phyloP scores from a whole-genome alignment of 2,888 invertebrate species.

The Dasypolia templi region DNA sequence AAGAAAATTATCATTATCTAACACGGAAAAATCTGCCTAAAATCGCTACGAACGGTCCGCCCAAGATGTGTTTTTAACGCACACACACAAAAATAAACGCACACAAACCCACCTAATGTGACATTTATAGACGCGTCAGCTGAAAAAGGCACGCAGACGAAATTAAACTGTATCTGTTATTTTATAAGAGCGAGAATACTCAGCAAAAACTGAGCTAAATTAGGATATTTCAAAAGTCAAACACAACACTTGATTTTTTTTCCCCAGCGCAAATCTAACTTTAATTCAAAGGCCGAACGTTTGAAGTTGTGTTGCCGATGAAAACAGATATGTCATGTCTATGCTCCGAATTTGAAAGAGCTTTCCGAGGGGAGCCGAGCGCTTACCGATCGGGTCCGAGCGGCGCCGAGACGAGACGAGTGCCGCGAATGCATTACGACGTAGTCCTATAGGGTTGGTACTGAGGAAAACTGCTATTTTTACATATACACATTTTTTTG shows the following conservation, averaged over 20 bases:
- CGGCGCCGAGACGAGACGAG: slow-evolving; percentile 88
- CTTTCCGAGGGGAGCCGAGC: slow-evolving; percentile 86
- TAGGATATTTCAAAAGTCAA: slow-evolving; percentile 88
- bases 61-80: slow-evolving; percentile 86
- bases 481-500: slow-evolving; percentile 58
- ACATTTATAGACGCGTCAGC: slow-evolving; percentile 88
- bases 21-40: slow-evolving; percentile 81
- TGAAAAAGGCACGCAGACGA: slow-evolving; percentile 78
- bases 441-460: slow-evolving; percentile 83
- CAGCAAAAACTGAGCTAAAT: slow-evolving; percentile 76
- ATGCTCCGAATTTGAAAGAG: slow-evolving; percentile 87
- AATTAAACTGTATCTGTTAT: slow-evolving; percentile 67
- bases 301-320: slow-evolving; percentile 60
- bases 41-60: slow-evolving; percentile 75
- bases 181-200: slow-evolving; percentile 69
- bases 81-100: slow-evolving; percentile 75
- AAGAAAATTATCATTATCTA: slow-evolving; percentile 71
- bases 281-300: slow-evolving; percentile 65
- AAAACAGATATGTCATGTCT: slow-evolving; percentile 85
- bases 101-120: slow-evolving; percentile 76
- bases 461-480: slow-evolving; percentile 70
- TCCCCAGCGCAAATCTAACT: slow-evolving; percentile 62
- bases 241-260: slow-evolving; percentile 81
- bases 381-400: slow-evolving; percentile 89
- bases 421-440: slow-evolving; percentile 88